Conservation (phyloP, 1,140 invertebrate genomes). For the Eumaeus atala region DNA sequence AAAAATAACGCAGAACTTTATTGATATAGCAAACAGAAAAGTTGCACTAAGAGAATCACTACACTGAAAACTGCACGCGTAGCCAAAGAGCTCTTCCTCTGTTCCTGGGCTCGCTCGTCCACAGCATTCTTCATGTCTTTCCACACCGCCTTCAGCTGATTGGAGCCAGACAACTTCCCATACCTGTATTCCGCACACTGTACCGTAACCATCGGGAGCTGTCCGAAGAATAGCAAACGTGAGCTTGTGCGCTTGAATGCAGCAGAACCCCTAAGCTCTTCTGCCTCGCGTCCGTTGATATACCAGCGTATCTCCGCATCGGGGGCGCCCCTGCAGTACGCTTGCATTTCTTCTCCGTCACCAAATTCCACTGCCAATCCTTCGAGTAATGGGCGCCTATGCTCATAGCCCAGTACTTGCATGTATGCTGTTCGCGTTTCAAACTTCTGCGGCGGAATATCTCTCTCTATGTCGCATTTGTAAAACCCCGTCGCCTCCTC, state of each 20-base stretch:
- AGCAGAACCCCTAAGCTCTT: slow-evolving; percentile 38
- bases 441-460: slow-evolving; percentile 52
- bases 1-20: not conserved
- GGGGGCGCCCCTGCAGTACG: slow-evolving; percentile 48
- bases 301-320: slow-evolving; percentile 61
- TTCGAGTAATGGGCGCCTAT: slow-evolving; percentile 46
- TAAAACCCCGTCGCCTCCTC: slow-evolving; percentile 59
- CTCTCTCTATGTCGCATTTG: slow-evolving; percentile 58
- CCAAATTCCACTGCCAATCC: slow-evolving; percentile 50
- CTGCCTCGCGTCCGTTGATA: slow-evolving; percentile 48
- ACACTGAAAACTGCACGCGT: slow-evolving; percentile 17
- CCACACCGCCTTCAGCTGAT: slow-evolving; percentile 46
- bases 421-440: slow-evolving; percentile 49
- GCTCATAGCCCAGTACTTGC: slow-evolving; percentile 46
- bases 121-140: slow-evolving; percentile 29
- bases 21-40: slow-evolving; percentile 21
- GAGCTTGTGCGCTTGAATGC: slow-evolving; percentile 41
- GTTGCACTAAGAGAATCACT: slow-evolving; percentile 18
- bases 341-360: slow-evolving; percentile 51
- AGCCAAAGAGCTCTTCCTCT: slow-evolving; percentile 30
- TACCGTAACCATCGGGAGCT: slow-evolving; percentile 51
- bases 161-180: slow-evolving; percentile 50
- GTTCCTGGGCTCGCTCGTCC: slow-evolving; percentile 41
- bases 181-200: slow-evolving; percentile 58
- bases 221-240: slow-evolving; percentile 41